Percentiles rank a stretch among this genome's conserved stretches.
Evolutionary conservation across 2,113 vertebrate genomes (phyloP).

Genomic region (Prionailurus bengalensis): DNA sequence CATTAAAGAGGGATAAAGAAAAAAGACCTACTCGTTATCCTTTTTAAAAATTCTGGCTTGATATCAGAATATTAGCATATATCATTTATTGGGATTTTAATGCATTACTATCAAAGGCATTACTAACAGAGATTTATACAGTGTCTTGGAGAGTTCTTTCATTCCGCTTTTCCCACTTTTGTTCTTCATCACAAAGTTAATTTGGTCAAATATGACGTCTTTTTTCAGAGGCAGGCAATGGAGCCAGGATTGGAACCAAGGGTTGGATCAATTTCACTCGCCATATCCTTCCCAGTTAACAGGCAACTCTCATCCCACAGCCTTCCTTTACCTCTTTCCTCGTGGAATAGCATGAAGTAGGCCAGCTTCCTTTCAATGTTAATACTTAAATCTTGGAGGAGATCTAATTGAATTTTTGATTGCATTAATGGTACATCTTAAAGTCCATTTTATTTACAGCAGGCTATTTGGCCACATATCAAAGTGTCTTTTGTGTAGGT

Average conservation of each 20-base stretch:
- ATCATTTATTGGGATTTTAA: background rate
- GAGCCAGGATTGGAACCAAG: background rate
- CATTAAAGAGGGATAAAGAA: background rate
- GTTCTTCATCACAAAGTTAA: background rate
- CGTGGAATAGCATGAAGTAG: background rate
- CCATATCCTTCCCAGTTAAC: background rate
- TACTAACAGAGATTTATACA: background rate
- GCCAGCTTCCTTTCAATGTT: background rate
- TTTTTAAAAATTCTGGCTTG: background rate
- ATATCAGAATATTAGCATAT: background rate
- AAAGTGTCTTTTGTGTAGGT: background rate
- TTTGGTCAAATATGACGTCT: background rate
- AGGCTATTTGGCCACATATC: background rate
- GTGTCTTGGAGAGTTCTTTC: background rate
- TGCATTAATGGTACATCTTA: background rate
- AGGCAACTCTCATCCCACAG: background rate
- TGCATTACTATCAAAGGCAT: background rate
- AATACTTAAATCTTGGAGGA: background rate
- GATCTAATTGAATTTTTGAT: background rate
- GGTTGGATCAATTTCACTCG: background rate
- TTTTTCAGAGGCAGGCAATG: background rate
- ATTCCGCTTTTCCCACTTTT: background rate
- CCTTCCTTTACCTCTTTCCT: background rate
- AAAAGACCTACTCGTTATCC: background rate
- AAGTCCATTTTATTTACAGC: background rate